phyloP scores from a whole-genome alignment of 2,888 invertebrate genomes.

The Cremastobaeus sp. region DNA sequence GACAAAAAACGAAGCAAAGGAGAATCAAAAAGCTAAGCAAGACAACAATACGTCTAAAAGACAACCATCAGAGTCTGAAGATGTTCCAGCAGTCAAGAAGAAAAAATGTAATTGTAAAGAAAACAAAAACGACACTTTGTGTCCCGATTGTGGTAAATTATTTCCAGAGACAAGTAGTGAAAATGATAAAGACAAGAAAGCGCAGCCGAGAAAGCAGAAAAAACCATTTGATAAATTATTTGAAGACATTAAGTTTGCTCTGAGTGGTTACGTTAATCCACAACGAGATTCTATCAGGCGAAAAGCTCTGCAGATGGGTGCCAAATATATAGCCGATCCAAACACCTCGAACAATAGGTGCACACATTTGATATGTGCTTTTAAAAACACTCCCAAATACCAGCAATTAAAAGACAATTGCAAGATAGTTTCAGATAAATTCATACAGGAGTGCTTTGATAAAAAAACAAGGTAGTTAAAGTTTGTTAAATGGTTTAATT shows the following conservation, averaged over 20 bases:
- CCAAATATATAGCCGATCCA: slow-evolving; percentile 72
- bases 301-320: slow-evolving; percentile 75
- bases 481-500: too few relatives aligned
- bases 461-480: slow-evolving; percentile 70
- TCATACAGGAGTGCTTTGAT: slow-evolving; percentile 73
- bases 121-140: slow-evolving; percentile 65
- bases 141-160: slow-evolving; percentile 65
- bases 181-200: slow-evolving; percentile 41
- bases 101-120: slow-evolving; percentile 64
- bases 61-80: slow-evolving; percentile 49
- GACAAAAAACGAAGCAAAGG: slow-evolving; percentile 1
- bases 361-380: slow-evolving; percentile 75
- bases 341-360: slow-evolving; percentile 72
- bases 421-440: slow-evolving; percentile 72
- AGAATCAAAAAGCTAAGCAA: background rate
- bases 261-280: slow-evolving; percentile 76
- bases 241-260: slow-evolving; percentile 69
- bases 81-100: slow-evolving; percentile 45
- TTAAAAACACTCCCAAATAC: slow-evolving; percentile 75
- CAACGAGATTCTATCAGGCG: slow-evolving; percentile 73
- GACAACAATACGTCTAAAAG: slow-evolving; percentile 2
- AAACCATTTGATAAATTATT: slow-evolving; percentile 68
- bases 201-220: slow-evolving; percentile 1
- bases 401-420: slow-evolving; percentile 69
- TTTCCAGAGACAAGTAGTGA: slow-evolving; percentile 57